These are phyloP conservation scores for Peromyscus nudipes DNA, from an alignment of 2,797 vertebrate genomes.

Conservation along the genomic window DNA sequence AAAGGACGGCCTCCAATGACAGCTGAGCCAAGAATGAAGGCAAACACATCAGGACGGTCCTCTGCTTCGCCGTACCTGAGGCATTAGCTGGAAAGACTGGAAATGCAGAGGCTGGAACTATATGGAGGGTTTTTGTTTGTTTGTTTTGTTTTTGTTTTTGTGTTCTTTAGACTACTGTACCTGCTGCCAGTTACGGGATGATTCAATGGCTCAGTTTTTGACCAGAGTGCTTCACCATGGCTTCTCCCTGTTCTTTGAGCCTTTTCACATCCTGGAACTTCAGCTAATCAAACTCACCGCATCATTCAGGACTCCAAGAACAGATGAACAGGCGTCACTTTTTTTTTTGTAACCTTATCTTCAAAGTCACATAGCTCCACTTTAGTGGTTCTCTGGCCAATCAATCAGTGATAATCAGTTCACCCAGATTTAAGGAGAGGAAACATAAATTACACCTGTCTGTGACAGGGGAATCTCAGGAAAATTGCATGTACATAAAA, in stretches of 20 bases:
- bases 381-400: not conserved
- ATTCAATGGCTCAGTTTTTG: not conserved
- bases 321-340: not conserved
- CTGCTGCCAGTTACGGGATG: not conserved
- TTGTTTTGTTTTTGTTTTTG: no score
- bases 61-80: not conserved
- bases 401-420: not conserved
- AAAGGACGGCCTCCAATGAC: not conserved
- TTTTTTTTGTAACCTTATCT: not conserved
- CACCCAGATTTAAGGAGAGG: not conserved
- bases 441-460: not conserved
- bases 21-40: not conserved
- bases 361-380: not conserved
- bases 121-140: not conserved
- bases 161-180: not conserved
- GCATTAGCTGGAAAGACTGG: not conserved
- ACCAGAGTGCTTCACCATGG: not conserved
- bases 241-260: not conserved
- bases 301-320: not conserved
- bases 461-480: not conserved
- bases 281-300: not conserved
- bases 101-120: not conserved
- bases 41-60: not conserved
- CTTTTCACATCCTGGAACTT: not conserved
- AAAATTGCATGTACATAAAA: not conserved